Evolutionary conservation across 2,797 vertebrate species (phyloP), one percentile per base, ranked within the genome.

Genomic region (Enteromius fasciolatus): DNA sequence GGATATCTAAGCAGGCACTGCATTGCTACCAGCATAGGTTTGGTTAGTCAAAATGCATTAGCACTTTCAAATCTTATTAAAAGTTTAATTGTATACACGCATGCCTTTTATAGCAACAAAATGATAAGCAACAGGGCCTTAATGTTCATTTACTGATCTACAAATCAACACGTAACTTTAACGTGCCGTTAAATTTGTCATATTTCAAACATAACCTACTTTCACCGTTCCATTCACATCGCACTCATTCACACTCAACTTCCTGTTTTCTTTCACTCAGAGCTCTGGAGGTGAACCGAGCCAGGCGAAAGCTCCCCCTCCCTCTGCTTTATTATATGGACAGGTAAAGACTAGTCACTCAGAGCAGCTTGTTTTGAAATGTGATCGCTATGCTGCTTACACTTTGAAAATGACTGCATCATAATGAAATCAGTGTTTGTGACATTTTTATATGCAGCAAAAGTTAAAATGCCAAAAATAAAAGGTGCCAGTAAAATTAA

Each of bases 291-390:
- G 73, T 59, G 78, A 86, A 73, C 84, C 63, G 81, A 89, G 84
- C 87, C 81, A 85, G 78, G 85, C 4, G 1, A 69, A 85, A 84
- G 85, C 86, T 83, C 85, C 83, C 83, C 81, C 36, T 50, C 78
- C 25, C 44, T 66, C 39, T 41, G 48, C 46, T 91, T 93, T 90
- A 93, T 93, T 89, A 91, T 89, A 79, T 86, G 89, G 88, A 94
- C 94, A 93, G 88, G 94, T 91, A 91, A 86, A 89, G 90, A 92
- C 94, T 94, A 89, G 94, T 85, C 85, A 31, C 74, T 64, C 81
- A 15, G 41, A 84, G 83, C 72, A 87, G 84, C 89, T 86, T 90
- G 93, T 95, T 94, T 92, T 94, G 92, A 93, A 94, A 94, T 48
- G 50, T 87, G 91, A 94, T 90, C 86, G 83, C 85, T 82, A 83